phyloP scores from a whole-genome alignment of 1,140 invertebrate genomes.

The Brachystomella parvula region DNA sequence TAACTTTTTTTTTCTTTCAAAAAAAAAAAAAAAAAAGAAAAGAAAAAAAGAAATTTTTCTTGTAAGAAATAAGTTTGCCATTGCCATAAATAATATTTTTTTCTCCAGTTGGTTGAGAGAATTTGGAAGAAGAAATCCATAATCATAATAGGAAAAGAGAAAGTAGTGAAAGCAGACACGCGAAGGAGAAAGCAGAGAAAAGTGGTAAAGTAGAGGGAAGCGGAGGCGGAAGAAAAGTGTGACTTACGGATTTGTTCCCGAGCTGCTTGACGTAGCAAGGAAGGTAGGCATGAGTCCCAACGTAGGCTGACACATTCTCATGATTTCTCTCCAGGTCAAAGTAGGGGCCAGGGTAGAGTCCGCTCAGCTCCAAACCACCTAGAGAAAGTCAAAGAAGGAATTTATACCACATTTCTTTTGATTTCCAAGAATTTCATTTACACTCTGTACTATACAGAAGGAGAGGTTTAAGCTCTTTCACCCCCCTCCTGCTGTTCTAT shows the following conservation, averaged over 20 bases:
- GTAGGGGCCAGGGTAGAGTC: constrained; percentile 36
- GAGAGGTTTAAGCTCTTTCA: not conserved
- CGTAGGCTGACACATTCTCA: constrained; percentile 32
- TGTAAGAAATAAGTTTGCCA: not conserved
- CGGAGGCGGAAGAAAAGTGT: not conserved
- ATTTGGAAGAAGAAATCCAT: constrained; percentile 4
- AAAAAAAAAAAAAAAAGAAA: no score
- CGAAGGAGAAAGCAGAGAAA: not conserved
- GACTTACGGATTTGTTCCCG: constrained; percentile 37
- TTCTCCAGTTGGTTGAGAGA: not conserved
- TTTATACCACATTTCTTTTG: constrained; percentile 1
- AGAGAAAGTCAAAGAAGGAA: not conserved
- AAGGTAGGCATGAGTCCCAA: constrained; percentile 35
- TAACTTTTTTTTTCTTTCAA: not conserved
- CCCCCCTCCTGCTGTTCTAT: no score
- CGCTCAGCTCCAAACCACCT: constrained; percentile 17
- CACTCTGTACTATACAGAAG: not conserved
- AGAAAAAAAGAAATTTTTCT: not conserved
- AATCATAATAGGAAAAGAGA: not conserved
- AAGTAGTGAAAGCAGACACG: not conserved
- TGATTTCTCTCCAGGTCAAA: constrained; percentile 36
- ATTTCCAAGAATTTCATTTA: not conserved
- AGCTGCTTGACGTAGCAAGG: constrained; percentile 36
- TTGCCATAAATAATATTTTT: not conserved
- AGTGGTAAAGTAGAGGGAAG: not conserved